These are phyloP conservation scores for Ecdyonurus torrentis DNA, from an alignment of 2,888 invertebrate genomes.

Conservation along the genomic window DNA sequence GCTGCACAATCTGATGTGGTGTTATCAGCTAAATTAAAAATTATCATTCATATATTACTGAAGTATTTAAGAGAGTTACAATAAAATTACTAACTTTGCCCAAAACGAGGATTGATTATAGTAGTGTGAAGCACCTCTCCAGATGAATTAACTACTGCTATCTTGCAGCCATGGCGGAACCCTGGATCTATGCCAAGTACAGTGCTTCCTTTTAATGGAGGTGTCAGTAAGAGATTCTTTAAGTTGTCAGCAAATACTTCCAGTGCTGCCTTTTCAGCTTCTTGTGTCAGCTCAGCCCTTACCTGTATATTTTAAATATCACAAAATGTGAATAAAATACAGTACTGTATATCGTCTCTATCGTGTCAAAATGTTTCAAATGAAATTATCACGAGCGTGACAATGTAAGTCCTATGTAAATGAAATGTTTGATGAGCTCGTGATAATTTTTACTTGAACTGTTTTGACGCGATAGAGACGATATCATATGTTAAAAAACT, in stretches of 20 bases:
- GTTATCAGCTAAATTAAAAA: no score
- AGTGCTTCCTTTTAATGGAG: constrained; percentile 61
- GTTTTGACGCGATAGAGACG: no score
- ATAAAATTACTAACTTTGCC: neutral
- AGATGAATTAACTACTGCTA: constrained; percentile 57
- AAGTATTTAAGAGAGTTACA: neutral
- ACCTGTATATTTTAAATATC: constrained; percentile 51
- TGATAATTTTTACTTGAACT: no score
- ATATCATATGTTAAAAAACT: neutral
- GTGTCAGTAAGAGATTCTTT: constrained; percentile 60
- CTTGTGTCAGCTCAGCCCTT: constrained; percentile 51
- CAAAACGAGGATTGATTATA: constrained; percentile 45
- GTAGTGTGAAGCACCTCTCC: constrained; percentile 50
- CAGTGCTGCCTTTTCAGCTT: constrained; percentile 66
- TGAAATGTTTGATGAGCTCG: neutral
- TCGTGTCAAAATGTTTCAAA: no score
- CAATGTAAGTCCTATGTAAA: neutral
- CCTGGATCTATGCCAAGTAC: constrained; percentile 81
- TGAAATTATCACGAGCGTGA: no score
- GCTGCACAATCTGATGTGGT: neutral
- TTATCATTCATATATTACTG: neutral
- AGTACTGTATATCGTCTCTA: no score
- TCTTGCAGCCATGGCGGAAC: constrained; percentile 74
- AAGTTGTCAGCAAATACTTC: constrained; percentile 73
- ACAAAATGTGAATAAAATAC: constrained; percentile 33